These are phyloP conservation scores for Corythoichthys intestinalis DNA, from an alignment of 2,113 vertebrate genomes.

Conservation along the genomic window DNA sequence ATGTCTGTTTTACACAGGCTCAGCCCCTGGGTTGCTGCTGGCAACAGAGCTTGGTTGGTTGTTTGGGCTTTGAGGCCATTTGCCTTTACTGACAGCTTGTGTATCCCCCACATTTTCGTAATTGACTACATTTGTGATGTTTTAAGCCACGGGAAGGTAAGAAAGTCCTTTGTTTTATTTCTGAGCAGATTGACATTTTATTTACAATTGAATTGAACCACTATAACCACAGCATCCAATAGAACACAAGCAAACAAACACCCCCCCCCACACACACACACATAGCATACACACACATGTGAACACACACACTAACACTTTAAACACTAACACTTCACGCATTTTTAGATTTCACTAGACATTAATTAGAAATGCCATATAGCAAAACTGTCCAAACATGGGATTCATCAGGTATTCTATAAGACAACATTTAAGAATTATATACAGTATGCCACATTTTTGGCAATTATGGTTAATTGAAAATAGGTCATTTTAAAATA, in stretches of 20 bases:
- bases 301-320: neutral
- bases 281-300: too few relatives aligned
- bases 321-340: too few relatives aligned
- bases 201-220: neutral
- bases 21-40: slow-evolving; percentile 74
- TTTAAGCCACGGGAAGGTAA: slow-evolving; percentile 2
- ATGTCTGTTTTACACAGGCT: slow-evolving; percentile 76
- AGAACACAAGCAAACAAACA: too few relatives aligned
- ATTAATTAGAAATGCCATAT: too few relatives aligned
- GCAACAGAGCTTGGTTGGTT: slow-evolving; percentile 70
- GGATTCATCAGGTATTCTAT: too few relatives aligned
- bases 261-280: too few relatives aligned
- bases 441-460: too few relatives aligned
- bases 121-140: slow-evolving; percentile 11
- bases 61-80: slow-evolving; percentile 61
- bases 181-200: neutral
- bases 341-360: too few relatives aligned
- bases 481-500: too few relatives aligned
- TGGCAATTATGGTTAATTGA: too few relatives aligned
- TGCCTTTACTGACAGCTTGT: slow-evolving; percentile 61
- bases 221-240: neutral
- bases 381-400: too few relatives aligned
- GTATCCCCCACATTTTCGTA: slow-evolving; percentile 32
- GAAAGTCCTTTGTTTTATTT: neutral
- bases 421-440: too few relatives aligned